phyloP scores from a whole-genome alignment of 2,797 vertebrate genomes.

The Craterocephalus amniculus region DNA sequence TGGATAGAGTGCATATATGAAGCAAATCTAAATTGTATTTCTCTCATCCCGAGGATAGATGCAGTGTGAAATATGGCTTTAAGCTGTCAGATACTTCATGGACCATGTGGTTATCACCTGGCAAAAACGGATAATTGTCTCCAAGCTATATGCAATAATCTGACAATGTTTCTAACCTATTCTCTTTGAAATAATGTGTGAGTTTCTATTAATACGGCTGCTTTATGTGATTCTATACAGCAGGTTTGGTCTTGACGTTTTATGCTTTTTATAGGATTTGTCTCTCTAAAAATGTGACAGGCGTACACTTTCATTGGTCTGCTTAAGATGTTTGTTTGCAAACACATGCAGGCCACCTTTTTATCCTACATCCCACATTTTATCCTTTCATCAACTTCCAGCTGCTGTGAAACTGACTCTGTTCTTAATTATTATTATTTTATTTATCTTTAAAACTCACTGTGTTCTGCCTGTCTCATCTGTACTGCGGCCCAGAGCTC shows the following conservation, averaged over 20 bases:
- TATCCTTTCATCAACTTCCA: slow-evolving; percentile 46
- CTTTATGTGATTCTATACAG: slow-evolving; percentile 2
- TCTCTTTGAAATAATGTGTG: background rate
- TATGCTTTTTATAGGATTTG: background rate
- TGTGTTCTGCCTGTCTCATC: slow-evolving; percentile 34
- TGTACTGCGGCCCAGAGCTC: slow-evolving; percentile 30
- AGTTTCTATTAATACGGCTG: slow-evolving; percentile 11
- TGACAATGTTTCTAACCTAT: slow-evolving; percentile 13
- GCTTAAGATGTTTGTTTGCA: slow-evolving; percentile 32
- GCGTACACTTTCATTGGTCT: slow-evolving; percentile 36
- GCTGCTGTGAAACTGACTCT: slow-evolving; percentile 27
- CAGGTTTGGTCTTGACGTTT: slow-evolving; percentile 1
- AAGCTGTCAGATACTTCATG: slow-evolving; percentile 2
- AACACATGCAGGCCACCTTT: slow-evolving; percentile 39
- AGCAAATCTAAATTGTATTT: background rate
- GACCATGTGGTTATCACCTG: background rate
- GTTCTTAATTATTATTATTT: too few relatives aligned
- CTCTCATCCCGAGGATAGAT: background rate
- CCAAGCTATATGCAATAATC: slow-evolving; percentile 8
- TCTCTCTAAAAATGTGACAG: slow-evolving; percentile 30
- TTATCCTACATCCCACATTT: slow-evolving; percentile 51
- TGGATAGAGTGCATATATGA: too few relatives aligned
- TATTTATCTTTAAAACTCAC: slow-evolving; percentile 29
- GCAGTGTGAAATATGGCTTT: background rate
- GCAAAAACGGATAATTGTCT: slow-evolving; percentile 20